phyloP scores from a whole-genome alignment of 2,797 vertebrate genomes.

The Antennarius maculatus region DNA sequence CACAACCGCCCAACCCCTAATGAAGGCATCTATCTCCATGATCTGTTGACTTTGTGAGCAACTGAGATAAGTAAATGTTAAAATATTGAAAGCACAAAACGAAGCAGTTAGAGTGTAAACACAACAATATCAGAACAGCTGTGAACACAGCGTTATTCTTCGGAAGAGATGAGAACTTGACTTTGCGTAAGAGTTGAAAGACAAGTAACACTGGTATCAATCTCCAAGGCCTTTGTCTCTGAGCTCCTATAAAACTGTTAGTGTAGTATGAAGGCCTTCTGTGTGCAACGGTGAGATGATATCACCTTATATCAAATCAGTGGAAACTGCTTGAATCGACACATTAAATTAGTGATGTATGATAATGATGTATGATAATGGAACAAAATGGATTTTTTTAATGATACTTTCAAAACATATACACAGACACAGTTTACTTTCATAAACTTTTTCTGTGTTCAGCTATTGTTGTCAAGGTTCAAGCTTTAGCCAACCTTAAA shows the following conservation, averaged over 20 bases:
- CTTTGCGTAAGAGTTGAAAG: conserved; percentile 48
- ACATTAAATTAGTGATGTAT: neutral
- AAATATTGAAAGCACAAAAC: conserved; percentile 9
- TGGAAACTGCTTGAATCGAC: neutral
- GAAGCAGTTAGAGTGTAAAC: conserved; percentile 58
- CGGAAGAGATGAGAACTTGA: conserved; percentile 18
- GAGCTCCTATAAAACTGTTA: conserved; percentile 23
- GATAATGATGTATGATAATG: too few species aligned
- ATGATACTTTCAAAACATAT: too few species aligned
- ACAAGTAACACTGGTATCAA: conserved; percentile 29
- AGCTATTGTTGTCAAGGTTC: too few species aligned
- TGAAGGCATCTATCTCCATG: conserved; percentile 29
- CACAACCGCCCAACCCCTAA: neutral
- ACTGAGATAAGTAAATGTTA: conserved; percentile 30
- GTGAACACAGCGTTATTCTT: conserved; percentile 16
- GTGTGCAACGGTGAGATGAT: neutral
- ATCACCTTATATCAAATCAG: neutral
- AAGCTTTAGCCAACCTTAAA: too few species aligned
- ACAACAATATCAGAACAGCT: conserved; percentile 25
- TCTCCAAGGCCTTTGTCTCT: conserved; percentile 44
- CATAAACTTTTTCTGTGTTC: too few species aligned
- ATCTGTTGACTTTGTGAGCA: conserved; percentile 48
- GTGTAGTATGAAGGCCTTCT: conserved; percentile 8
- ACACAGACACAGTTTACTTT: too few species aligned
- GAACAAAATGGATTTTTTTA: too few species aligned